Conservation (phyloP, 2,797 vertebrate species). For the Glossophaga mutica region DNA sequence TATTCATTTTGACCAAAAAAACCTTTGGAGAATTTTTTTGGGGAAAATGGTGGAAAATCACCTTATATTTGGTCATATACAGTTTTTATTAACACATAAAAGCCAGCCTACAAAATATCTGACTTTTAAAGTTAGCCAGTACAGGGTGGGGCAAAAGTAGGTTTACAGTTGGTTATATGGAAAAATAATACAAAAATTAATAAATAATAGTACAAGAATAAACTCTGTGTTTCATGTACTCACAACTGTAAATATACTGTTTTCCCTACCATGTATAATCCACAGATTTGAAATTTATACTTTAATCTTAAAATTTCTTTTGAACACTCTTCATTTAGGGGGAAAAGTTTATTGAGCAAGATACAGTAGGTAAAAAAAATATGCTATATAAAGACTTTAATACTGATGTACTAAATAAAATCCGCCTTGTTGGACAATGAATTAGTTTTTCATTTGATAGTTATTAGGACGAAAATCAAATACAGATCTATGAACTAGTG, state of each 20-base stretch:
- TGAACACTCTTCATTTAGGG: neutral
- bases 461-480: neutral
- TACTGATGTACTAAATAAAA: neutral
- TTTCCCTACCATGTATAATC: neutral
- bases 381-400: neutral
- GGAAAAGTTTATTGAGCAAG: slow-evolving; percentile 5
- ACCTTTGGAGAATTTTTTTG: neutral
- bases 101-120: neutral
- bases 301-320: neutral
- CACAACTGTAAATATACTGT: neutral
- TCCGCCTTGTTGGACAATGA: neutral
- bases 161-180: neutral
- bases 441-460: neutral
- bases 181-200: neutral
- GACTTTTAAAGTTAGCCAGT: neutral
- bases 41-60: neutral
- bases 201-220: neutral
- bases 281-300: neutral
- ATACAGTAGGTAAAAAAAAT: neutral
- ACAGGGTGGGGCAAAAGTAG: neutral
- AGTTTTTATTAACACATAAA: neutral
- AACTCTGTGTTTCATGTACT: neutral
- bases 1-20: neutral
- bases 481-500: neutral
- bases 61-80: neutral